Base-by-base conservation (phyloP, 2,797 vertebrate species). In the Arremon aurantiirostris region DNA sequence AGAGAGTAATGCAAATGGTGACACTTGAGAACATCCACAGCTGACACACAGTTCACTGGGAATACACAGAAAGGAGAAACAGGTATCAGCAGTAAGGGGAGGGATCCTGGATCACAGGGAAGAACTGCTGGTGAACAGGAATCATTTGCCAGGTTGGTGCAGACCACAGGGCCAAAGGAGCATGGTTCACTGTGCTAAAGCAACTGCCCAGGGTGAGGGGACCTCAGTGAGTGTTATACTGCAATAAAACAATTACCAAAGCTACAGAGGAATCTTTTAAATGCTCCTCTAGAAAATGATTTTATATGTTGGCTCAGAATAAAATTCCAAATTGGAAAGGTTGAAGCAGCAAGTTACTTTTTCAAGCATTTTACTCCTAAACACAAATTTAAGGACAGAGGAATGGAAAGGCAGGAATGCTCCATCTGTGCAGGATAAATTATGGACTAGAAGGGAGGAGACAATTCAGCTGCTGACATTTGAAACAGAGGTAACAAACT, bases 401-500 rank as follows among this genome's bases (percentile, higher is more conserved):
- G 44, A 72, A 27, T 8, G 34, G 84, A 78, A 60, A 86, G 84
- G 32, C 68, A 84, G 63, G 28, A 87, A 41, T 9, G 32, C 55
- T 82, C 76, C 71, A 85, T 66, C 65, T 64, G 82, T n/a, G 34
- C 37, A 24, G 44, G 56, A 63, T 34, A 70, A 76, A 70, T 82
- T 42, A 66, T 23, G 68, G 70, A 69, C 42, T 75, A 53, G 66
- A 49, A 65, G 56, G 47, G 30, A 82, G 13, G 60, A 82, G 41
- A 17, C 0, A 0, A 77, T 41, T 85, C 90, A 66, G 59, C 47
- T 76, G 82, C 73, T 80, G 59, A 57, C 63, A 85, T 70, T 63
- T 79, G 34, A 86, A 85, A 60, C 32, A 90, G 68, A 87, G 55
- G 55, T 42, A 86, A 56, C 13, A 70, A 86, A 70, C 22, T 52